Conservation (phyloP, 1,140 invertebrate genomes). For the Daktulosphaira vitifoliae region DNA sequence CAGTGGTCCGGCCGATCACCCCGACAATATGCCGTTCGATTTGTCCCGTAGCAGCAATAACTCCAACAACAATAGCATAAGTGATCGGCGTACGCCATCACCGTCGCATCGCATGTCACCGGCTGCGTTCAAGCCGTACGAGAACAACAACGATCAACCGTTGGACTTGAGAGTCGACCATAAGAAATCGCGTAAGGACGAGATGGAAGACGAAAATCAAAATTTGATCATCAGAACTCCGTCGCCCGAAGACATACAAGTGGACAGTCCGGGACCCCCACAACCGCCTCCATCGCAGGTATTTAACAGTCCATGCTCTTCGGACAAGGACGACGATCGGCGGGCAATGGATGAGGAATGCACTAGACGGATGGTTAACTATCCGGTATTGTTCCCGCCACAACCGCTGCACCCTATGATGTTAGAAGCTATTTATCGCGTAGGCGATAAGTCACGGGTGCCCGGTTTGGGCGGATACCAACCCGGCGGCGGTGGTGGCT, state of each 20-base stretch:
- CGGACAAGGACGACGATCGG: slow-evolving; percentile 26
- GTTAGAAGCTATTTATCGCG: slow-evolving; percentile 61
- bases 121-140: slow-evolving; percentile 43
- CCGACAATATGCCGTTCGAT: slow-evolving; percentile 51
- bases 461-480: slow-evolving; percentile 37
- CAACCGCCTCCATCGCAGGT: not conserved
- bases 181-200: slow-evolving; percentile 52
- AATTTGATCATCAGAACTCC: slow-evolving; percentile 54
- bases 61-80: not conserved
- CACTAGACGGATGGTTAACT: slow-evolving; percentile 43
- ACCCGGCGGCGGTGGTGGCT: not conserved
- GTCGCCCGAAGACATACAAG: slow-evolving; percentile 43
- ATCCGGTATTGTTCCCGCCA: slow-evolving; percentile 49
- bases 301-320: not conserved
- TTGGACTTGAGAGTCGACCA: slow-evolving; percentile 72
- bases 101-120: slow-evolving; percentile 44
- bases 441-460: slow-evolving; percentile 47
- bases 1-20: slow-evolving; percentile 48
- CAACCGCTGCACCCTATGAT: slow-evolving; percentile 56
- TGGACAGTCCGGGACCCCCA: slow-evolving; percentile 18
- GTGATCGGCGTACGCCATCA: slow-evolving; percentile 38
- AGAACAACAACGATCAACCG: slow-evolving; percentile 58
- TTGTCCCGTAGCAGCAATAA: slow-evolving; percentile 43
- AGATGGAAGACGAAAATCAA: slow-evolving; percentile 63
- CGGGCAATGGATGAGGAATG: slow-evolving; percentile 38